A percentile compares a stretch with the other conserved stretches of the same genome.
Evolutionary conservation across 2,797 vertebrate species (phyloP).

Genomic region (Nyctibius grandis): DNA sequence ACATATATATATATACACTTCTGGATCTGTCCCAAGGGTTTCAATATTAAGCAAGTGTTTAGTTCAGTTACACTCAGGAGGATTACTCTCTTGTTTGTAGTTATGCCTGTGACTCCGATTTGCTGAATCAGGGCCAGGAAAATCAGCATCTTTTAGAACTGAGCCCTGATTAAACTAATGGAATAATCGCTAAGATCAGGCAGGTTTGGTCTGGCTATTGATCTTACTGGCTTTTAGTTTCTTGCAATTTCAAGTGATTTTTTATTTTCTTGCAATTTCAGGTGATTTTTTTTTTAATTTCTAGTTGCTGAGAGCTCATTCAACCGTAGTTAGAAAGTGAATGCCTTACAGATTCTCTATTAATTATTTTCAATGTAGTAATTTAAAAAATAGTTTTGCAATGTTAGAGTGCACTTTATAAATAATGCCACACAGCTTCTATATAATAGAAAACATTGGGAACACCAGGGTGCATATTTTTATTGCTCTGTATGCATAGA

Average conservation of each 20-base stretch:
- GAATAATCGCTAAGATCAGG: not conserved
- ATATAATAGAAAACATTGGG: not conserved
- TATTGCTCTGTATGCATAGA: not conserved
- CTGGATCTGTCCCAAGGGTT: not conserved
- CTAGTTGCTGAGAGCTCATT: not conserved
- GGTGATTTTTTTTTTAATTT: not conserved
- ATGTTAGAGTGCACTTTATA: not conserved
- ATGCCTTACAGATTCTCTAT: not conserved
- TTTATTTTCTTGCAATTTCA: not conserved
- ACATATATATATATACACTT: not conserved
- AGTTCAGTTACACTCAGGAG: not conserved
- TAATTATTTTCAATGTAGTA: conserved; percentile 17
- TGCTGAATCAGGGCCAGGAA: not conserved
- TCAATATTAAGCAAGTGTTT: not conserved
- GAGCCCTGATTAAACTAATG: not conserved
- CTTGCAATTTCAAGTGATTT: not conserved
- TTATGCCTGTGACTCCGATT: not conserved
- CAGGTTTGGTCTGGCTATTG: not conserved
- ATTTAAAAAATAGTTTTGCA: conserved; percentile 39
- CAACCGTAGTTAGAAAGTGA: not conserved
- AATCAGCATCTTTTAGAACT: not conserved
- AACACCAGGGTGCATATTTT: conserved; percentile 17
- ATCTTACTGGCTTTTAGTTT: not conserved
- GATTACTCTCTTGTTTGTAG: not conserved
- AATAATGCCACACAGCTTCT: conserved; percentile 10